Conservation (phyloP, 2,888 invertebrate genomes). For the Pemphredon lugubris region DNA sequence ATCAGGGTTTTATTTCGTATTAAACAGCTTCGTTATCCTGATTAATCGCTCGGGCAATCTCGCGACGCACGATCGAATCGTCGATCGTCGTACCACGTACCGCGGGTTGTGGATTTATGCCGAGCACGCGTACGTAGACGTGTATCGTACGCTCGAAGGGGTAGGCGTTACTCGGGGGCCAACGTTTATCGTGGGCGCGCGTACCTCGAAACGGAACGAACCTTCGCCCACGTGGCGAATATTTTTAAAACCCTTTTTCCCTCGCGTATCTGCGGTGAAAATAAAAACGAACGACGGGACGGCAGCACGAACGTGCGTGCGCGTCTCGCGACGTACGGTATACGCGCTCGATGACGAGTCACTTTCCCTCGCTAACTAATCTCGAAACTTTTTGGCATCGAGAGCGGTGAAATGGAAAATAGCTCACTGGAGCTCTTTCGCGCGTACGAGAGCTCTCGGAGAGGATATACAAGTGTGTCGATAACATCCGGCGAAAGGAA, state of each 20-base stretch:
- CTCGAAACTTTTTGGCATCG: slow-evolving; percentile 7
- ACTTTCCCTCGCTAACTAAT: slow-evolving; percentile 20
- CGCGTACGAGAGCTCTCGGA: neutral
- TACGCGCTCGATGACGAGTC: neutral
- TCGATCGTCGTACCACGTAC: no score
- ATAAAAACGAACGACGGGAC: neutral
- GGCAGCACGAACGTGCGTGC: neutral
- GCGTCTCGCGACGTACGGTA: no score
- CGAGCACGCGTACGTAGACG: no score
- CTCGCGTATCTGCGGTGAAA: neutral
- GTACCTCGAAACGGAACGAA: slow-evolving; percentile 1
- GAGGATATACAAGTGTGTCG: slow-evolving; percentile 30
- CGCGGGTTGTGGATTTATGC: no score
- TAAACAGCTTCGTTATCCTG: no score
- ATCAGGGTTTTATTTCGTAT: no score
- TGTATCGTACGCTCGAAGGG: slow-evolving; percentile 7
- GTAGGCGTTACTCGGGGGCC: slow-evolving; percentile 41
- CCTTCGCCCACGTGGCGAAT: slow-evolving; percentile 7
- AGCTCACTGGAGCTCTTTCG: neutral
- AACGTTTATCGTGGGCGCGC: slow-evolving; percentile 8
- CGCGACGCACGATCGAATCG: no score
- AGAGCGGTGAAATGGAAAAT: slow-evolving; percentile 19
- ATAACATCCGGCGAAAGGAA: slow-evolving; percentile 47
- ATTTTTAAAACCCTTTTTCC: slow-evolving; percentile 23
- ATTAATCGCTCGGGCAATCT: no score